These are phyloP conservation scores for Melipona bicolor DNA, from an alignment of 2,888 invertebrate species.

Conservation along the genomic window DNA sequence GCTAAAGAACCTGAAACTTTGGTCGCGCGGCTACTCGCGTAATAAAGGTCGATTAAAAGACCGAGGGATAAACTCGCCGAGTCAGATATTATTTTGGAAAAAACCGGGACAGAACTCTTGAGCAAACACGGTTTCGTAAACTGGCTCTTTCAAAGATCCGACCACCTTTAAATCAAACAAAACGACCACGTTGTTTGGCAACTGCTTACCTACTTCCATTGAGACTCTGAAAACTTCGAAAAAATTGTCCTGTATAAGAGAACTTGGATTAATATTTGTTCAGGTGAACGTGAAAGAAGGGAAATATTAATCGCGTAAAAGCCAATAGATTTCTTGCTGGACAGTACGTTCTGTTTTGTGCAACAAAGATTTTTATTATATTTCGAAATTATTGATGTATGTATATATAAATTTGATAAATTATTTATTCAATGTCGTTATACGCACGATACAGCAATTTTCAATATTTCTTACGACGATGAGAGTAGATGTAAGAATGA, in stretches of 20 bases:
- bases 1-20: no score
- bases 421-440: no score
- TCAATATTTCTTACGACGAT: no score
- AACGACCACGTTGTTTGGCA: constrained; percentile 29
- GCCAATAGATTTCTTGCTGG: no score
- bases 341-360: no score
- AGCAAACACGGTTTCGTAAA: constrained; percentile 38
- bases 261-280: neutral
- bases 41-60: constrained; percentile 11
- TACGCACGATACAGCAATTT: no score
- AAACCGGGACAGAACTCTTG: constrained; percentile 36
- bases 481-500: neutral
- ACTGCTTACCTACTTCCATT: constrained; percentile 21
- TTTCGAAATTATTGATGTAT: no score
- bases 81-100: constrained; percentile 30
- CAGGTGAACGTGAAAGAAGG: no score
- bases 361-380: no score
- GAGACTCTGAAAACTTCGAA: constrained; percentile 21
- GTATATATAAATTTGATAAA: no score
- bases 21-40: neutral
- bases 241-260: constrained; percentile 3
- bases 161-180: constrained; percentile 34
- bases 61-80: constrained; percentile 8
- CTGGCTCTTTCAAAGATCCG: constrained; percentile 26
- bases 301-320: neutral